These are phyloP conservation scores for Columba guinea DNA, from an alignment of 2,797 vertebrate genomes.

Conservation along the genomic window DNA sequence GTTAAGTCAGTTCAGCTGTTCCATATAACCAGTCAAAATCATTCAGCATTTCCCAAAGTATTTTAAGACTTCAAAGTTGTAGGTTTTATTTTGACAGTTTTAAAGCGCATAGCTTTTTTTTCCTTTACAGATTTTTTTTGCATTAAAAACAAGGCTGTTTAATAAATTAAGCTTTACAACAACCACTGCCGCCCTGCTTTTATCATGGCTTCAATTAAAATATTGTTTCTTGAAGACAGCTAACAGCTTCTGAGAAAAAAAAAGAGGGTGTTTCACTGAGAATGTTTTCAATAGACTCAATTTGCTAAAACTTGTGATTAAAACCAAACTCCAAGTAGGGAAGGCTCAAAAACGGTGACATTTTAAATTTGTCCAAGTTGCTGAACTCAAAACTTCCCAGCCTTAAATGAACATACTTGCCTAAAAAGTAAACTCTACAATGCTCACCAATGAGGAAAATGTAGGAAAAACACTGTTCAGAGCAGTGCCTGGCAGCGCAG, in stretches of 20 bases:
- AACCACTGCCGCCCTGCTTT: neutral
- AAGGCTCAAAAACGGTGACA: neutral
- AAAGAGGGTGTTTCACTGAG: neutral
- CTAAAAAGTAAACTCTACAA: neutral
- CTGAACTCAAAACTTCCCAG: neutral
- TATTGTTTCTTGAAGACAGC: conserved; percentile 49
- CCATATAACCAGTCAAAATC: conserved; percentile 65
- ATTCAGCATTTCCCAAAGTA: conserved; percentile 64
- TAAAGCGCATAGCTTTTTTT: neutral
- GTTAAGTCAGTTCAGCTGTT: conserved; percentile 73
- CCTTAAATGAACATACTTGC: neutral
- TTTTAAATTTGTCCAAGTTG: neutral
- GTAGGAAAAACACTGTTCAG: neutral
- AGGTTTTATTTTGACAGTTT: conserved; percentile 64
- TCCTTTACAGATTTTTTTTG: neutral
- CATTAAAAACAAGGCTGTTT: conserved; percentile 57
- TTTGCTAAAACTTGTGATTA: conserved; percentile 37
- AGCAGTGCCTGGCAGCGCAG: neutral
- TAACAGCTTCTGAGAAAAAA: neutral
- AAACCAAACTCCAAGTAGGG: conserved; percentile 19
- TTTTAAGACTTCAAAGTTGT: conserved; percentile 71
- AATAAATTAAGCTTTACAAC: conserved; percentile 60
- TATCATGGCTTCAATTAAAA: conserved; percentile 66
- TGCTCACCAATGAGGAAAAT: neutral
- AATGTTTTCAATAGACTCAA: conserved; percentile 29